Base-by-base conservation (phyloP, 2,888 invertebrate genomes). In the Hedya salicella region DNA sequence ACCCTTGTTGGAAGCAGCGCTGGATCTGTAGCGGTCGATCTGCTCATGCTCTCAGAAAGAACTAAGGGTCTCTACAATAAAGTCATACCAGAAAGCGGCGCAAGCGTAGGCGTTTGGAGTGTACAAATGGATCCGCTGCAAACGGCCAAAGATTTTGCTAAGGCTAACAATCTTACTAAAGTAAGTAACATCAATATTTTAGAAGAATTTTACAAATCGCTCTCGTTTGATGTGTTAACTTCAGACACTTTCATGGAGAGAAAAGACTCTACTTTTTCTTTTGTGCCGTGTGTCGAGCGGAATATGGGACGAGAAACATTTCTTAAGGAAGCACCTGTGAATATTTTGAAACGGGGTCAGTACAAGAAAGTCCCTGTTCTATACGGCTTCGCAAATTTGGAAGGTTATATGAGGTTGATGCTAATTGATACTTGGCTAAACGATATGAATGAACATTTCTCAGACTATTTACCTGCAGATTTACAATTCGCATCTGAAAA, bases 1-100 rank as follows among this genome's bases (percentile, higher is more conserved):
- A 87, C 86, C 0, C 64, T 89, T 39, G 67, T 63, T 1, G 88
- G 85, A 0, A 82, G 70, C 40, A 87, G 87, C 62, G 83, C 89
- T 6, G 89, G 89, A 0, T 75, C 82, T 0, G 74, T 79, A 3
- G 64, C 88, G 0, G 78, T 83, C 0, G 85, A 85, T 56, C 73
- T 87, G 1, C 68, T 88, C 5, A 78, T 80, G 70, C 69, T 89
- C 5, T 86, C 89, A 1, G 73, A 77, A 40, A 68, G 75, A 16
- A 71, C 85, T 0, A 70, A 75, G 39, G 87, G 85, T 1, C 71
- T 88, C 9, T 85, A 87, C 60, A 78, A 79, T 19, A 87, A 80
- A 70, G 82, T 78, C 1, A 83, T 86, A 63, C 73, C 78, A 8
- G 85, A 83, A 40, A 87, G 87, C 54, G 87, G 85, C 1, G 75